Base-by-base conservation (phyloP, 2,113 vertebrate genomes). In the Menura novaehollandiae region DNA sequence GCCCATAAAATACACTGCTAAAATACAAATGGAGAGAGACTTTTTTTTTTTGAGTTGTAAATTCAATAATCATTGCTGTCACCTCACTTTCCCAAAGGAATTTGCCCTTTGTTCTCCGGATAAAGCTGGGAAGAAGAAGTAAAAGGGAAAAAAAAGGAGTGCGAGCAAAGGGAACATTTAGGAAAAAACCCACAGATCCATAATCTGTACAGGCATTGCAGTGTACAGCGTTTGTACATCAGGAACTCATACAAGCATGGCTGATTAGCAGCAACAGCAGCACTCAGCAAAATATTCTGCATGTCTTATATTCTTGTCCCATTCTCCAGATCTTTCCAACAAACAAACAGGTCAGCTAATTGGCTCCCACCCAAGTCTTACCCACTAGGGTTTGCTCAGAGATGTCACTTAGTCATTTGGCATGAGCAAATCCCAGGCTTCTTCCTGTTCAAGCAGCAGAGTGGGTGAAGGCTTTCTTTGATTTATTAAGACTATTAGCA, bases 81-180 rank as follows among this genome's bases (percentile, higher is more conserved):
- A 88, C 75, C 87, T 96, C 89, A 59, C 74, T 92, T 85, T 79
- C 86, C 93, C 95, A 84, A 92, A 91, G 96, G 41, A 89, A 85
- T 94, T 88, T 97, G 92, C 73, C 95, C 86, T 97, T 97, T 97
- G 79, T 95, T 95, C 92, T 97, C 95, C 80, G 66, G 91, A 95
- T 95, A 95, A 97, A 96, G 89, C 97, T 96, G 92, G 68, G 56
- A 66, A 78, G 75, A 93, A 79, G 73, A 58, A 92, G 89, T 81
- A 77, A 33, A 76, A 62, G 32, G 6, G 23, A 11, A 8, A 30
- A 52, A 75, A 62, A 59, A 52, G 7, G 7, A 73, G 11, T 1
- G 30, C 46, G 35, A 91, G 86, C 27, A 4, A 94, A 91, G 60
- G 17, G 64, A 89, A 85, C 44, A 72, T 96, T 82, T 85, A 78